These are phyloP conservation scores for Epistrophe eligans DNA, from an alignment of 2,888 invertebrate species.

Conservation along the genomic window DNA sequence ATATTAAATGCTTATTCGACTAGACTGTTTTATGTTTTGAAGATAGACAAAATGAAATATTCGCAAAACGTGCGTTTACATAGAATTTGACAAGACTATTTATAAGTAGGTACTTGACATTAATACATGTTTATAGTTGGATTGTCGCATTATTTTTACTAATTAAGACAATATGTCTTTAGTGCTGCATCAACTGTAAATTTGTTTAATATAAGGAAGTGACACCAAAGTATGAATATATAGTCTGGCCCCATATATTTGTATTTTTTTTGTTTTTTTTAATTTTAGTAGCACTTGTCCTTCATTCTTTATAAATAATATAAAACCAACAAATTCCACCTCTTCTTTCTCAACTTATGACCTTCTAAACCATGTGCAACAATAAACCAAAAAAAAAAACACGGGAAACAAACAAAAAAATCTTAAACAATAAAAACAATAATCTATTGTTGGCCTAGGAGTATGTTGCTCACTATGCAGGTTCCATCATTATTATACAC, in stretches of 20 bases:
- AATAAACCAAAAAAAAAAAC: conserved; percentile 36
- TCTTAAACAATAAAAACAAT: conserved; percentile 43
- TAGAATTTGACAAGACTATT: neutral
- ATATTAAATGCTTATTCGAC: neutral
- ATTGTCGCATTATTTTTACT: neutral
- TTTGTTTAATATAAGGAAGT: conserved; percentile 24
- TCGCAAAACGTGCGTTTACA: neutral
- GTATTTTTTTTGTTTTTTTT: neutral
- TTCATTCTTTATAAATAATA: conserved; percentile 31
- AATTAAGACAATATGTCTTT: neutral
- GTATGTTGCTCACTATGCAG: conserved; percentile 66
- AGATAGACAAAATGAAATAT: neutral
- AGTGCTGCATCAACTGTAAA: conserved; percentile 7
- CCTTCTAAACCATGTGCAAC: conserved; percentile 59
- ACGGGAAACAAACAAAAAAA: conserved; percentile 31
- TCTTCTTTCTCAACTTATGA: conserved; percentile 45
- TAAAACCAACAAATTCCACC: conserved; percentile 34
- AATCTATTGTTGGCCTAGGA: conserved; percentile 59
- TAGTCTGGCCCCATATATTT: neutral
- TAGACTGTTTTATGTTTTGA: neutral
- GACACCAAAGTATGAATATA: conserved; percentile 5
- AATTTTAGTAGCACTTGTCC: conserved; percentile 52
- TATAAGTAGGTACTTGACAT: neutral
- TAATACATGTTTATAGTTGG: neutral
- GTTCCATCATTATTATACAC: conserved; percentile 45